Evolutionary conservation across 2,113 vertebrate species (phyloP).

Genomic region (Silurus glanis): DNA sequence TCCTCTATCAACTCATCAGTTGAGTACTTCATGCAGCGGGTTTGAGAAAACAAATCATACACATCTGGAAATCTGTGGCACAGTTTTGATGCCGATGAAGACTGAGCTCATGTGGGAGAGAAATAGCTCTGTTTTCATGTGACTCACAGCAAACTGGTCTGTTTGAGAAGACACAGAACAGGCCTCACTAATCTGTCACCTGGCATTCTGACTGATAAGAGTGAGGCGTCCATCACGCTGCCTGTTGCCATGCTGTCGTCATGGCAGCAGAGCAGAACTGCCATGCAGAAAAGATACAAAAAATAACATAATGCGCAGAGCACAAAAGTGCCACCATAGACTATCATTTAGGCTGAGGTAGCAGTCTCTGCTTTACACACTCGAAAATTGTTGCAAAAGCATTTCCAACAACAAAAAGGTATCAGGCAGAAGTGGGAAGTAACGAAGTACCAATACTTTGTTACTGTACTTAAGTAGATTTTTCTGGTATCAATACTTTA

Average conservation of each 20-base stretch:
- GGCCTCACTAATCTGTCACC: conserved; percentile 27
- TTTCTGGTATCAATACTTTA: too few species aligned
- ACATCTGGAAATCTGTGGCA: neutral
- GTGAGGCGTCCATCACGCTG: conserved; percentile 30
- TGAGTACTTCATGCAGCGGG: neutral
- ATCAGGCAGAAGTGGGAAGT: neutral
- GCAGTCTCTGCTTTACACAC: conserved; percentile 9
- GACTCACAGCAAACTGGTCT: conserved; percentile 25
- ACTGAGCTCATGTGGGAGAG: conserved; percentile 9
- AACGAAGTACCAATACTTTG: neutral
- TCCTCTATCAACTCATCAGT: neutral
- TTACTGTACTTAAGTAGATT: neutral
- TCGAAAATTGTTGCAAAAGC: neutral
- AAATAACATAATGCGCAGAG: conserved; percentile 9
- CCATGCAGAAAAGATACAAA: conserved; percentile 22
- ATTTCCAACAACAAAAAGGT: neutral
- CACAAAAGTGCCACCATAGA: neutral
- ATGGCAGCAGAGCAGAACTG: conserved; percentile 50
- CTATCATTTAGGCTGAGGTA: conserved; percentile 7
- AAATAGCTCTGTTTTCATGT: neutral
- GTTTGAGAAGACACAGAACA: conserved; percentile 24
- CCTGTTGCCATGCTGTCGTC: conserved; percentile 32
- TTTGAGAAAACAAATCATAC: neutral
- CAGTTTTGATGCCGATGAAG: conserved; percentile 14
- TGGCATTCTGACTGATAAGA: conserved; percentile 51